Conservation (phyloP, 2,113 vertebrate species). For the Arenaria interpres region DNA sequence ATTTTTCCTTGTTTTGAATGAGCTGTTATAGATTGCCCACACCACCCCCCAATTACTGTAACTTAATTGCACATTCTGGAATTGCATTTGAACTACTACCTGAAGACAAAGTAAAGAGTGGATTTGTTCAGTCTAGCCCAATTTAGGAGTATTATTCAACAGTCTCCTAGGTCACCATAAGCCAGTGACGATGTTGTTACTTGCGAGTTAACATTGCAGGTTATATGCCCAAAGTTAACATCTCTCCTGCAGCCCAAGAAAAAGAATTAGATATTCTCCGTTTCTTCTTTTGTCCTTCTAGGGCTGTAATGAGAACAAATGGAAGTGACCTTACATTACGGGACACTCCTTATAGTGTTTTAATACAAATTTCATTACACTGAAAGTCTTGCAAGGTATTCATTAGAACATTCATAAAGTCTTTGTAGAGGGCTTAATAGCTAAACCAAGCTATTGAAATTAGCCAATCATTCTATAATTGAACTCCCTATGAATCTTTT, state of each 20-base stretch:
- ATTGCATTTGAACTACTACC: background rate
- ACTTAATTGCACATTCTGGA: background rate
- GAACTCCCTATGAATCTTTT: slow-evolving; percentile 62
- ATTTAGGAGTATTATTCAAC: background rate
- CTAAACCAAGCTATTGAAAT: slow-evolving; percentile 71
- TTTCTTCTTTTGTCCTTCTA: slow-evolving; percentile 40
- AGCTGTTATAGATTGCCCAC: background rate
- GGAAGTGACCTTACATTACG: slow-evolving; percentile 55
- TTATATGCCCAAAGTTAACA: background rate
- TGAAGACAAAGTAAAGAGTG: background rate
- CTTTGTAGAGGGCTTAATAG: slow-evolving; percentile 62
- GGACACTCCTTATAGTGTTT: slow-evolving; percentile 61
- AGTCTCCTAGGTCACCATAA: background rate
- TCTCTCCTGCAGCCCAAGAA: background rate
- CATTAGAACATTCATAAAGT: slow-evolving; percentile 68
- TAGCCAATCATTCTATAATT: slow-evolving; percentile 64
- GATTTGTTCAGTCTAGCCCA: background rate
- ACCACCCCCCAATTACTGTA: background rate
- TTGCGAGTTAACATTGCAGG: background rate
- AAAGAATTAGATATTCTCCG: background rate
- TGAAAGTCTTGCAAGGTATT: slow-evolving; percentile 62
- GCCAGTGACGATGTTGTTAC: background rate
- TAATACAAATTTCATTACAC: slow-evolving; percentile 74
- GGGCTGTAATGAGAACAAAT: slow-evolving; percentile 69
- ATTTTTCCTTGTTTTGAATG: background rate